Base-by-base conservation (phyloP, 2,888 invertebrate genomes). In the Eugnorisma glareosa region DNA sequence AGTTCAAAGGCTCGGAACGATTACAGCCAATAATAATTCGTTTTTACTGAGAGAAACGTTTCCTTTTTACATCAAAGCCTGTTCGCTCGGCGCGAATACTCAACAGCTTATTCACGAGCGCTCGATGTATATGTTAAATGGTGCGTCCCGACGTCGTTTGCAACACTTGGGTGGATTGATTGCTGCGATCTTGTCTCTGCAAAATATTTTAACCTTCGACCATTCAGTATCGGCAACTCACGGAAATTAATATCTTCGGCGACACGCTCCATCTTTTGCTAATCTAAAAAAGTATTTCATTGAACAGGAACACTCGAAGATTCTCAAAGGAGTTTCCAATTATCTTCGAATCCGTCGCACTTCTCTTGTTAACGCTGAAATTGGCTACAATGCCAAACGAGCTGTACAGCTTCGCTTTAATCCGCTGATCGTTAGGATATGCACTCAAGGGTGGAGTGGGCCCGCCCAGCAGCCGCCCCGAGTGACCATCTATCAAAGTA, bases 401-500 rank as follows among this genome's bases (percentile, higher is more conserved):
- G 79, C 78, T 78, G 85, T 81, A 79, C 86, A 73, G 87, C 79
- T 74, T 79, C 68, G 71, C 79, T 85, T 81, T 85, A 83, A 81
- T 83, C 77, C 77, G 76, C 75, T 78, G 83, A 81, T 88, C 88
- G 86, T 90, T 89, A 89, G 82, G 81, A 76, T 79, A 83, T 89
- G 86, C 88, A 80, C 86, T 88, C 84, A 64, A 83, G 76, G 79
- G 64, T 81, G 81, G 77, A 86, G 83, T 75, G 86, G 80, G 78
- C 81, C 82, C 40, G 37, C 77, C 69, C 82, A 31, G 21, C 84
- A 37, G 82, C 82, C 40, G 81, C 77, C 69, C 82, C 81, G 84
- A 86, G 86, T 88, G 90, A 89, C 90, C 91, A 93, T 93, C 92
- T 89, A 90, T 93, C 93, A 92, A 88, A 74, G 89, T 87, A 89